Evolutionary conservation across 1,140 invertebrate species (phyloP).

Genomic region (Nasonia vitripennis): DNA sequence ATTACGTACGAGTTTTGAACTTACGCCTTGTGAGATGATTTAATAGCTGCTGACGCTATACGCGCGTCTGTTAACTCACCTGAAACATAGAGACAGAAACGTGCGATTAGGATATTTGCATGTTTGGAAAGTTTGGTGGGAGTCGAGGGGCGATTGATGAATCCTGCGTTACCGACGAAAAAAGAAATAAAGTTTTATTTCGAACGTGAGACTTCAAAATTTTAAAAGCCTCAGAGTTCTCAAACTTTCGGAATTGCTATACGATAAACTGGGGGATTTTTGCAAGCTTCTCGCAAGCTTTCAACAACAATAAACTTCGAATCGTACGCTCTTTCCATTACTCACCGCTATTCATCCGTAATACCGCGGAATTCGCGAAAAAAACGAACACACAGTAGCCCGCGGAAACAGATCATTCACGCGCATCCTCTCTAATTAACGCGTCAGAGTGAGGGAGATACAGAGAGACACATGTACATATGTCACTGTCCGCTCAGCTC

Average conservation of each 20-base stretch:
- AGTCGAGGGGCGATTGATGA: not conserved
- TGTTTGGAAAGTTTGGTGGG: not conserved
- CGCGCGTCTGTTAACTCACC: constrained; percentile 12
- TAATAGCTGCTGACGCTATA: not conserved
- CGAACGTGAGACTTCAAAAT: not conserved
- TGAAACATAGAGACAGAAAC: constrained; percentile 15
- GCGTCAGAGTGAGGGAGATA: not conserved
- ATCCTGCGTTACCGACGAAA: not conserved
- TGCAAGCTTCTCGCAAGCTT: too few relatives aligned
- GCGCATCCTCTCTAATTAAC: constrained; percentile 6
- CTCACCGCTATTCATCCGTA: not conserved
- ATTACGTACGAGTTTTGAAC: not conserved
- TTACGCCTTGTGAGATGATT: not conserved
- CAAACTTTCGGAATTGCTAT: too few relatives aligned
- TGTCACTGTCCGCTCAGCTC: not conserved
- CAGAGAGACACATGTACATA: constrained; percentile 1
- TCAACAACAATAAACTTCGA: too few relatives aligned
- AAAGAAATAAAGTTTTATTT: not conserved
- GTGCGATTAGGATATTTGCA: not conserved
- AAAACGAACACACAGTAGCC: not conserved
- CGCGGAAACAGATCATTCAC: not conserved
- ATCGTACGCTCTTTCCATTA: not conserved
- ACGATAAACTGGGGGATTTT: too few relatives aligned
- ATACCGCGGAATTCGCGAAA: not conserved
- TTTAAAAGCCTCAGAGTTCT: not conserved